Evolutionary conservation across 2,113 vertebrate genomes (phyloP).

Genomic region (Takifugu bimaculatus): DNA sequence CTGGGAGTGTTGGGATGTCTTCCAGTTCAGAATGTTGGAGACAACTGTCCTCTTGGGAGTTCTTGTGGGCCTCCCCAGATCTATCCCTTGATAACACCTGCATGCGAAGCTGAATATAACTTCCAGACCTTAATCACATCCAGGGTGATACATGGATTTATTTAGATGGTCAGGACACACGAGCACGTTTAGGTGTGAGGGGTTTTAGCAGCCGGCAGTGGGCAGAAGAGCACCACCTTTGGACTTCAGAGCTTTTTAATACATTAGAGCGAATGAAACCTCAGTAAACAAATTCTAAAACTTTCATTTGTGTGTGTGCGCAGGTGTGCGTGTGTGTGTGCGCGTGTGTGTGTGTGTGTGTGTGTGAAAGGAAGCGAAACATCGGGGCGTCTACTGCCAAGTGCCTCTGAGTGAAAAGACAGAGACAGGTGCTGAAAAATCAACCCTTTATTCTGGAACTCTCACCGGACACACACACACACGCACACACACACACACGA

Average conservation of each 20-base stretch:
- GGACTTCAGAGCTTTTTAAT: too few species aligned
- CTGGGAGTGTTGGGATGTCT: too few species aligned
- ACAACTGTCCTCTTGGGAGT: too few species aligned
- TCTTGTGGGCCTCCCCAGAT: too few species aligned
- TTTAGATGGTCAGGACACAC: neutral
- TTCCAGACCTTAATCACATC: too few species aligned
- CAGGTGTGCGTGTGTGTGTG: neutral
- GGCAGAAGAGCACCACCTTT: conserved; percentile 43
- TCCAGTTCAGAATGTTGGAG: too few species aligned
- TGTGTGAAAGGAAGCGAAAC: conserved; percentile 27
- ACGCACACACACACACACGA: conserved; percentile 16
- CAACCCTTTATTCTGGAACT: conserved; percentile 34
- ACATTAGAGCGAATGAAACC: too few species aligned
- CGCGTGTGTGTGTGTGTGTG: neutral
- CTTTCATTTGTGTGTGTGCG: conserved; percentile 7
- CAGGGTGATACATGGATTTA: too few species aligned
- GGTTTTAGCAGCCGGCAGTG: conserved; percentile 30
- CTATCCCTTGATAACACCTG: too few species aligned
- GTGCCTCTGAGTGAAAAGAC: conserved; percentile 60
- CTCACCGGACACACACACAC: conserved; percentile 6
- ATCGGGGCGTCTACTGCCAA: conserved; percentile 53
- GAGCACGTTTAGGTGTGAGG: neutral
- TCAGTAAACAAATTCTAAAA: too few species aligned
- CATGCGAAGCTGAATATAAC: too few species aligned
- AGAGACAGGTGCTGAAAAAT: conserved; percentile 67